Percentiles rank a stretch among this genome's conserved stretches.
These are phyloP conservation scores for Volucella inflata DNA, from an alignment of 2,888 invertebrate genomes.

Conservation along the genomic window DNA sequence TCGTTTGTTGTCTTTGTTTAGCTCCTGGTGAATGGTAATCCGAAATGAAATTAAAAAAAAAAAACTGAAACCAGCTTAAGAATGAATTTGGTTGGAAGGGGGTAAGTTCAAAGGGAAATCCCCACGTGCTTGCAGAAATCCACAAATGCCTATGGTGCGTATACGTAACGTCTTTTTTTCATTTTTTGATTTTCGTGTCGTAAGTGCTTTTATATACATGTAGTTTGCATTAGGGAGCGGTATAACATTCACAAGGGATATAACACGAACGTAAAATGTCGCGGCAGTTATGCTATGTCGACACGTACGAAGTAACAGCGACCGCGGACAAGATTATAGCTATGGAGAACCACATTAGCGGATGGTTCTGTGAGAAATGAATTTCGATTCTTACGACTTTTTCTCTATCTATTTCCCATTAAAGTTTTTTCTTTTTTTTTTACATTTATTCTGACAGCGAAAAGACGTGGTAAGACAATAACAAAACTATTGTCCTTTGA, in stretches of 20 bases:
- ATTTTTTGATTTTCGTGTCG: neutral
- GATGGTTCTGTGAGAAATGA: too few relatives aligned
- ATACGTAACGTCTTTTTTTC: constrained; percentile 53
- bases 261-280: too few relatives aligned
- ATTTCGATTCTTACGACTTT: neutral
- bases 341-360: too few relatives aligned
- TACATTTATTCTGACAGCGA: neutral
- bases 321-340: too few relatives aligned
- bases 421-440: neutral
- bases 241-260: too few relatives aligned
- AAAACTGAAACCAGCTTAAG: neutral
- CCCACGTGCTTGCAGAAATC: constrained; percentile 41
- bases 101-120: constrained; percentile 11
- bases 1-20: constrained; percentile 14
- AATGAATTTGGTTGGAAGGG: neutral
- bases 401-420: neutral
- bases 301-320: too few relatives aligned
- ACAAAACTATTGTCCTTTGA: too few relatives aligned
- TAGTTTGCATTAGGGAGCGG: constrained; percentile 4
- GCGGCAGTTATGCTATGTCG: too few relatives aligned
- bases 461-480: too few relatives aligned
- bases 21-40: constrained; percentile 21
- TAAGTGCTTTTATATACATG: neutral
- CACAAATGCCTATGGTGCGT: constrained; percentile 35
- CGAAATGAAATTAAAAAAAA: constrained; percentile 16